Conservation (phyloP, 2,888 invertebrate species). For the Macrosoma leucophasiata region DNA sequence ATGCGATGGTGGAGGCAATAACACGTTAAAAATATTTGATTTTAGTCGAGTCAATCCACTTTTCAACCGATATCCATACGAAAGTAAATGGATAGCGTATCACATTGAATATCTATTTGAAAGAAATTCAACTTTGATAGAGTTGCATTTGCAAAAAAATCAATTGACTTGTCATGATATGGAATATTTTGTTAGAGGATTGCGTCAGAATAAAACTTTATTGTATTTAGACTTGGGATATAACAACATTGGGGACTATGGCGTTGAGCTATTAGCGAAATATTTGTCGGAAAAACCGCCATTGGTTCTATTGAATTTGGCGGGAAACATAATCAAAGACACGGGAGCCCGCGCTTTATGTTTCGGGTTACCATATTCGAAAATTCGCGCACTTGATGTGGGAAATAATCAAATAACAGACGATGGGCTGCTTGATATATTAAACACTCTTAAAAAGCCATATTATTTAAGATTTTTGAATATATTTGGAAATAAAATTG, state of each 20-base stretch:
- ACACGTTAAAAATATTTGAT: constrained; percentile 51
- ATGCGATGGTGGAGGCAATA: constrained; percentile 48
- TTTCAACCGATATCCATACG: constrained; percentile 54
- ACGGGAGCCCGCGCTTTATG: constrained; percentile 75
- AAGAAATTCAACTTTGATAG: constrained; percentile 57
- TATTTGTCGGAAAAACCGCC: constrained; percentile 70
- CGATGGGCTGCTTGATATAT: constrained; percentile 64
- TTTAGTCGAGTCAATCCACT: constrained; percentile 52
- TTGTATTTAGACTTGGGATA: constrained; percentile 75
- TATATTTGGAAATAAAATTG: constrained; percentile 59
- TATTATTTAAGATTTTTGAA: constrained; percentile 52
- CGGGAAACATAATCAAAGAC: constrained; percentile 73
- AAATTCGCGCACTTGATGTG: constrained; percentile 74
- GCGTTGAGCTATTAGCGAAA: constrained; percentile 66
- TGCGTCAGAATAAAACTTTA: constrained; percentile 67
- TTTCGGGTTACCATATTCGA: constrained; percentile 73
- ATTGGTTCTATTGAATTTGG: constrained; percentile 68
- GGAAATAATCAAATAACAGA: constrained; percentile 74
- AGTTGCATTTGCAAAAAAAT: constrained; percentile 77
- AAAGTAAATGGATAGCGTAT: constrained; percentile 68
- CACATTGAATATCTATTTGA: constrained; percentile 60
- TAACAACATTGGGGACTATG: constrained; percentile 77
- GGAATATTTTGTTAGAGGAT: constrained; percentile 69
- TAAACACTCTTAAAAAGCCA: constrained; percentile 75
- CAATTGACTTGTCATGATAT: constrained; percentile 77